Percentiles rank a stretch among this genome's conserved stretches.
Evolutionary conservation across 1,140 invertebrate genomes (phyloP).

Genomic region (Agrypnia vestita): DNA sequence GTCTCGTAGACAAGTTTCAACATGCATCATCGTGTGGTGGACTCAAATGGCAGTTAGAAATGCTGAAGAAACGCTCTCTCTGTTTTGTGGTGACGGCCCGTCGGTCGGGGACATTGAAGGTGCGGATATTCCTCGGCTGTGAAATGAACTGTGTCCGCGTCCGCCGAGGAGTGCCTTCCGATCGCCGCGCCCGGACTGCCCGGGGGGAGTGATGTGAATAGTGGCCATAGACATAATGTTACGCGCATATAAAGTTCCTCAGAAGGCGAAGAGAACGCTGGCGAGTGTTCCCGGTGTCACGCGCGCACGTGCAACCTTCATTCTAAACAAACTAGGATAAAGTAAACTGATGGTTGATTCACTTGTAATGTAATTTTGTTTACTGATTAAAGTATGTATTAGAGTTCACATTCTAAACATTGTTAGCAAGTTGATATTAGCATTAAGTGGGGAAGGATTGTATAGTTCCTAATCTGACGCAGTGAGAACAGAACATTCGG

Average conservation of each 20-base stretch:
- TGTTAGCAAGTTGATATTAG: constrained; percentile 60
- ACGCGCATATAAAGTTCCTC: constrained; percentile 60
- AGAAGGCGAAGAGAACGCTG: constrained; percentile 57
- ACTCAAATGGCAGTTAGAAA: constrained; percentile 52
- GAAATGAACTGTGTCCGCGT: background rate
- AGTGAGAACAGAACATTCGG: constrained; percentile 52
- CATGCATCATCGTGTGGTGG: constrained; percentile 23
- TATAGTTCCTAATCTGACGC: constrained; percentile 60
- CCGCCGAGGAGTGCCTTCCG: background rate
- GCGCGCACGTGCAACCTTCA: constrained; percentile 53
- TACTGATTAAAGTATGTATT: constrained; percentile 56
- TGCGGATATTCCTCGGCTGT: background rate
- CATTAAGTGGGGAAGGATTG: constrained; percentile 54
- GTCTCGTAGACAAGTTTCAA: background rate
- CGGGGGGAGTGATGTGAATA: constrained; percentile 29
- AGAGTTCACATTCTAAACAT: constrained; percentile 57
- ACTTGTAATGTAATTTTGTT: constrained; percentile 58
- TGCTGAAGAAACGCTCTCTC: constrained; percentile 39
- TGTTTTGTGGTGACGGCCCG: constrained; percentile 2
- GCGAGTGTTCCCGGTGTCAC: constrained; percentile 55
- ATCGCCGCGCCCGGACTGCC: background rate
- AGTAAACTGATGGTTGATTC: constrained; percentile 55
- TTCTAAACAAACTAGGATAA: constrained; percentile 60
- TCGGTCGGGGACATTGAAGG: background rate
- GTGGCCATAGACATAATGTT: constrained; percentile 60